Evolutionary conservation across 2,113 vertebrate species (phyloP).

Genomic region (Phalacrocorax aristotelis): DNA sequence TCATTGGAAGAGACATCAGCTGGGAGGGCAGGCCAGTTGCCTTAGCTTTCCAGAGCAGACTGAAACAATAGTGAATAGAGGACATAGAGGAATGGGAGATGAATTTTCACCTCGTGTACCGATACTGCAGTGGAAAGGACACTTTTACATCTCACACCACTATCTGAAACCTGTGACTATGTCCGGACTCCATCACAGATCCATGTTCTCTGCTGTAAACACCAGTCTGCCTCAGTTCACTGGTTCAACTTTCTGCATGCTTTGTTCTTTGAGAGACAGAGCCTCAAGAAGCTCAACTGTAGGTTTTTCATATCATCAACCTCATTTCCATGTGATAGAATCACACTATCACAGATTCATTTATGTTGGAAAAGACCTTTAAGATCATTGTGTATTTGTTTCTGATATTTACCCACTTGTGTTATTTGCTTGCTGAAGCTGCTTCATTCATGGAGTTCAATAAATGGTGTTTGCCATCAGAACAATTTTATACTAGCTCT

Average conservation of each 20-base stretch:
- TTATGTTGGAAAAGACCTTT: not conserved
- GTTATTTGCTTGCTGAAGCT: constrained; percentile 61
- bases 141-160: not conserved
- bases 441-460: constrained; percentile 61
- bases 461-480: constrained; percentile 76
- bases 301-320: not conserved
- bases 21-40: not conserved
- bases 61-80: not conserved
- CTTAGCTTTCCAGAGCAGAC: not conserved
- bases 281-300: not conserved
- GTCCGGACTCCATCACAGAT: not conserved
- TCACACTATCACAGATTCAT: not conserved
- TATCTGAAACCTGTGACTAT: not conserved
- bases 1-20: not conserved
- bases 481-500: constrained; percentile 77
- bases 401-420: constrained; percentile 40
- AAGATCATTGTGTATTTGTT: not conserved
- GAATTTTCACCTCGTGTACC: not conserved
- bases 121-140: not conserved
- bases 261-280: not conserved
- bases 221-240: not conserved
- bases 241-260: not conserved
- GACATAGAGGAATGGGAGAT: not conserved
- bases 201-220: not conserved
- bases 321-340: not conserved